Base-by-base conservation (phyloP, 1,140 invertebrate genomes). In the Drosophila albomicans region DNA sequence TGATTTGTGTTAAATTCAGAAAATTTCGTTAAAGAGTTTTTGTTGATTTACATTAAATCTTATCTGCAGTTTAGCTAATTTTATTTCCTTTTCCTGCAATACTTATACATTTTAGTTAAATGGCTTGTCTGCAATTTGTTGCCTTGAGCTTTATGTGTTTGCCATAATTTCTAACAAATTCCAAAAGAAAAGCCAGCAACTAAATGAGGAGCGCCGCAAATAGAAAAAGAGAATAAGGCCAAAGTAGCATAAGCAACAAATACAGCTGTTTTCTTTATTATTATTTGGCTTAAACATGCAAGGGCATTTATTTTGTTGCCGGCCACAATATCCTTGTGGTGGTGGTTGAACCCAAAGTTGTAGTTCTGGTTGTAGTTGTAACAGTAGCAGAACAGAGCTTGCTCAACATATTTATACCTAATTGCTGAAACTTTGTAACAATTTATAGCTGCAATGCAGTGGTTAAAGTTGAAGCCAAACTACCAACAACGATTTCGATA, bases 371-470 rank as follows among this genome's bases (percentile, higher is more conserved):
- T 52, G 28, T 63, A 59, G 46, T 56, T 75, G 51, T 63, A 41
- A 59, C 45, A 64, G 59, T 43, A 68, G 51, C 62, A 62, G 75
- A 65, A 75, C 52, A 25, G 7, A 58, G 67, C 52, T 82, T 82
- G 79, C 68, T 78, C 84, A 88, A 72, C 80, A 87, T 88, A 88
- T 87, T 88, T 87, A 63, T 64, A 80, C 63, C 74, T 89, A 87
- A 87, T 87, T 87, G 85, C 77, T 72, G 59, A 80, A 88, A 88
- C 67, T 88, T 88, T 84, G 81, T 52, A 89, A 89, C 80, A 89
- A 89, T 84, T 84, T 88, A 89, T 84, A 81, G 78, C 84, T 88
- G 85, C 84, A 88, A 81, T 88, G 85, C 85, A 84, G 84, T 89
- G 81, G 78, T 57, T 59, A 43, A 69, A 75, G 65, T 73, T 57